Conservation (phyloP, 2,797 vertebrate species). For the Heliangelus exortis region DNA sequence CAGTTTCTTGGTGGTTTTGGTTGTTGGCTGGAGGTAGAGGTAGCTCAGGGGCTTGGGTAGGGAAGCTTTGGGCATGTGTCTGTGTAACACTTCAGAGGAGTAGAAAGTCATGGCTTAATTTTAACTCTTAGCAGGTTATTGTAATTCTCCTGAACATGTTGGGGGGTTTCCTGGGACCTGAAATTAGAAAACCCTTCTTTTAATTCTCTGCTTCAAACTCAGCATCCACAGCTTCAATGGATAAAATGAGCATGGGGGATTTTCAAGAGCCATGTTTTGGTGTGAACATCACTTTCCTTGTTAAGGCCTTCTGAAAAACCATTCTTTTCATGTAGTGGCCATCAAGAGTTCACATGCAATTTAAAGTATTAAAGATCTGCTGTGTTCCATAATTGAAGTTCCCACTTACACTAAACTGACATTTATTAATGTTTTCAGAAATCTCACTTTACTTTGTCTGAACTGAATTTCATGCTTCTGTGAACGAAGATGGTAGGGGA, state of each 20-base stretch:
- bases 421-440: not conserved
- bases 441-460: not conserved
- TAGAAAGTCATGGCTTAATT: slow-evolving; percentile 6
- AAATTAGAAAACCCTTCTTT: not conserved
- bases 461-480: not conserved
- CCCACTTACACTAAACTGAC: not conserved
- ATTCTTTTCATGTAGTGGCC: not conserved
- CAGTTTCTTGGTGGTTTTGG: not conserved
- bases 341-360: not conserved
- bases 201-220: not conserved
- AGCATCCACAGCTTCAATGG: not conserved
- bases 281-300: not conserved
- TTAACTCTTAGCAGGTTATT: slow-evolving; percentile 17
- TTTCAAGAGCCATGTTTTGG: not conserved
- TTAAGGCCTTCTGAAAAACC: not conserved
- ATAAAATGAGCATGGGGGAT: not conserved
- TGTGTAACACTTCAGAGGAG: not conserved
- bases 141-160: not conserved
- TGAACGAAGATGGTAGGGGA: not conserved
- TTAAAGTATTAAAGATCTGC: not conserved
- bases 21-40: not conserved
- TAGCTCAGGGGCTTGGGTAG: not conserved
- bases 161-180: not conserved
- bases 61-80: not conserved
- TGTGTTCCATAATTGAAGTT: not conserved